These are phyloP conservation scores for Beris morrisii DNA, from an alignment of 2,888 invertebrate species.

Conservation along the genomic window DNA sequence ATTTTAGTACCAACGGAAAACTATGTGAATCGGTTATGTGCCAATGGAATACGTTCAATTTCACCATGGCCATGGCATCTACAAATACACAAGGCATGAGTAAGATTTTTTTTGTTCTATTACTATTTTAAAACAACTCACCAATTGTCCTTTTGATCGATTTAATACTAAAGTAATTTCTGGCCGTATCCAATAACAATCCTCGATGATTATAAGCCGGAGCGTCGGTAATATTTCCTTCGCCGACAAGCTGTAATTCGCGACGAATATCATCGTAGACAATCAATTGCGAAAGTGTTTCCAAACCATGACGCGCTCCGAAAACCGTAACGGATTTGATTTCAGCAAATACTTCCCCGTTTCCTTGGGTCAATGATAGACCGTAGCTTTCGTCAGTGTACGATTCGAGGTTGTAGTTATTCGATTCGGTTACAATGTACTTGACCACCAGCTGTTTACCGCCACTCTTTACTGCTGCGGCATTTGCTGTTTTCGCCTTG, in stretches of 20 bases:
- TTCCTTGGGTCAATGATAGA: constrained; percentile 47
- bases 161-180: constrained; percentile 79
- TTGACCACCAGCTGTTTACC: constrained; percentile 55
- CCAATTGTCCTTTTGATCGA: constrained; percentile 74
- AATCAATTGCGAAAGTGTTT: constrained; percentile 58
- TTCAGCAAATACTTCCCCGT: constrained; percentile 56
- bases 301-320: constrained; percentile 66
- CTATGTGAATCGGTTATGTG: constrained; percentile 92
- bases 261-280: constrained; percentile 55
- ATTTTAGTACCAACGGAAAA: constrained; percentile 81
- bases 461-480: constrained; percentile 47
- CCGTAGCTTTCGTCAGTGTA: constrained; percentile 62
- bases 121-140: constrained; percentile 44
- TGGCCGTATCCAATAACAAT: constrained; percentile 83
- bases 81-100: constrained; percentile 36
- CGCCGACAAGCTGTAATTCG: constrained; percentile 63
- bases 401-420: constrained; percentile 53
- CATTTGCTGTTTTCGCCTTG: constrained; percentile 48
- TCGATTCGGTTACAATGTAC: constrained; percentile 49
- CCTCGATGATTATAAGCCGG: constrained; percentile 90
- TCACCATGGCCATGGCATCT: constrained; percentile 89
- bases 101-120: neutral
- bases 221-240: constrained; percentile 68
- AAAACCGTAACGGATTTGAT: constrained; percentile 62
- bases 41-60: constrained; percentile 94